These are phyloP conservation scores for Mus spicilegus DNA, from an alignment of 2,113 vertebrate genomes.

Conservation along the genomic window DNA sequence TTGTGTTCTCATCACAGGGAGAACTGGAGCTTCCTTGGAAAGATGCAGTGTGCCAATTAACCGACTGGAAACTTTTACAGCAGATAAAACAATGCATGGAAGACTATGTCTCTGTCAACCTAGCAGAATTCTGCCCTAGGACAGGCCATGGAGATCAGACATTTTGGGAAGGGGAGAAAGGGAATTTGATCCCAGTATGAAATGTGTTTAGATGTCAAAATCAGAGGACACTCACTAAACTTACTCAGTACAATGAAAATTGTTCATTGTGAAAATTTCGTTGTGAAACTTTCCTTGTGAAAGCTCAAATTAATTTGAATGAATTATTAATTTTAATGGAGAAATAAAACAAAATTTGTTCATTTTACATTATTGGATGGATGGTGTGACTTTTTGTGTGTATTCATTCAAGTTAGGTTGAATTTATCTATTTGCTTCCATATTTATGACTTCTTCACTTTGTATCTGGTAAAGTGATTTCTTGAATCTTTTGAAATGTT, in stretches of 20 bases:
- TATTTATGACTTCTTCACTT: not conserved
- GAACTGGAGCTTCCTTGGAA: no score
- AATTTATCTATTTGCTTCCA: not conserved
- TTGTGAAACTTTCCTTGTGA: not conserved
- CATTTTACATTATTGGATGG: not conserved
- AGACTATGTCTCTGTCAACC: not conserved
- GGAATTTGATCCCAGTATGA: not conserved
- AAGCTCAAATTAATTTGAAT: not conserved
- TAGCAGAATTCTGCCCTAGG: no score
- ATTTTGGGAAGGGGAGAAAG: rapidly evolving
- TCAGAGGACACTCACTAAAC: not conserved
- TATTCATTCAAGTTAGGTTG: not conserved
- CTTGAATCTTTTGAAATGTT: not conserved
- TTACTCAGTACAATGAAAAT: not conserved
- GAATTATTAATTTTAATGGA: not conserved
- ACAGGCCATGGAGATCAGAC: not conserved
- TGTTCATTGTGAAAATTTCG: no score
- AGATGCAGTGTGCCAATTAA: not conserved
- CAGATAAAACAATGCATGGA: no score
- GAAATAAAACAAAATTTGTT: not conserved
- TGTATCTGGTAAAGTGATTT: not conserved
- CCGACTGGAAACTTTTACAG: not conserved
- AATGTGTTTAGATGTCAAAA: not conserved
- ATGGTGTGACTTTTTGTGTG: not conserved
- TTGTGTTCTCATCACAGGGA: not conserved